Evolutionary conservation across 2,797 vertebrate species (phyloP).

Genomic region (Amphiprion clarkii): DNA sequence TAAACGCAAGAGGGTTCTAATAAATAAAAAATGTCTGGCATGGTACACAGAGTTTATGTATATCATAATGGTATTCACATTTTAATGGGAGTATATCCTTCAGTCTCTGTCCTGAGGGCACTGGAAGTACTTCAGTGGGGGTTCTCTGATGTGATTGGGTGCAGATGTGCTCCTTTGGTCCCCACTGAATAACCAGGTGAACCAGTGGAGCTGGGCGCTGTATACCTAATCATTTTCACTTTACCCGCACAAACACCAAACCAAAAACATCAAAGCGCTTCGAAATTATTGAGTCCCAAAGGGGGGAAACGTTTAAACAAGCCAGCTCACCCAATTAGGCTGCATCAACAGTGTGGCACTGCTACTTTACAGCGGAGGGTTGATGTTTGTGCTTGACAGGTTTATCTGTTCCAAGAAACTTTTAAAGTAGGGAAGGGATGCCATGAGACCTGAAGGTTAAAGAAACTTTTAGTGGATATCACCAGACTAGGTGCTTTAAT

Average conservation of each 20-base stretch:
- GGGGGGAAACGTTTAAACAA: conserved; percentile 53
- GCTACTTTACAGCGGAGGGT: conserved; percentile 35
- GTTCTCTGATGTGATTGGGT: conserved; percentile 52
- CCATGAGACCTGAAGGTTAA: background rate
- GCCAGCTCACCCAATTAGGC: conserved; percentile 58
- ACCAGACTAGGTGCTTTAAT: background rate
- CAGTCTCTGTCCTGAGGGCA: conserved; percentile 40
- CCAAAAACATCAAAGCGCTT: conserved; percentile 70
- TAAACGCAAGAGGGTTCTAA: conserved; percentile 24
- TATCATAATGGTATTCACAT: conserved; percentile 16
- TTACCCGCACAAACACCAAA: conserved; percentile 26
- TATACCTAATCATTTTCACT: conserved; percentile 28
- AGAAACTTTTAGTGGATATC: background rate
- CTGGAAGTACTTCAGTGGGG: conserved; percentile 48
- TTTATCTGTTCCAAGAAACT: conserved; percentile 35
- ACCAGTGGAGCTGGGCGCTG: conserved; percentile 27
- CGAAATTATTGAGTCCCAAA: conserved; percentile 41
- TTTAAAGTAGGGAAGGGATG: conserved; percentile 10
- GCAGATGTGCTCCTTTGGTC: conserved; percentile 64
- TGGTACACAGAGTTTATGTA: conserved; percentile 24
- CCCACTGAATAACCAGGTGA: conserved; percentile 48
- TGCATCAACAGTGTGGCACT: conserved; percentile 54
- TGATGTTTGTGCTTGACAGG: conserved; percentile 40
- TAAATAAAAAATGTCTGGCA: conserved; percentile 24
- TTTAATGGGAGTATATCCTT: conserved; percentile 50